These are phyloP conservation scores for Bucorvus abyssinicus DNA, from an alignment of 2,797 vertebrate species.

Conservation along the genomic window DNA sequence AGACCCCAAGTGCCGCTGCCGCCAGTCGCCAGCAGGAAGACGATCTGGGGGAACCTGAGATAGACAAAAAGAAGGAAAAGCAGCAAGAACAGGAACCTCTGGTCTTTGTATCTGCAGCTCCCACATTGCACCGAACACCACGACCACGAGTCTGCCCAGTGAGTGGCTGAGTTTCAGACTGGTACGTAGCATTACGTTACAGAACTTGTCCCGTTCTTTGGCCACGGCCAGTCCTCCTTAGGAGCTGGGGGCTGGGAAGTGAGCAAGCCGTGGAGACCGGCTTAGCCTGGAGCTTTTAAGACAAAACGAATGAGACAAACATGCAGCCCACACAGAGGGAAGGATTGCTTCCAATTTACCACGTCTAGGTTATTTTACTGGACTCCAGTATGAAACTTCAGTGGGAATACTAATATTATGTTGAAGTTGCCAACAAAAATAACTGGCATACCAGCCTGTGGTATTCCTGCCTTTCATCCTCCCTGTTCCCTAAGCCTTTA, in stretches of 20 bases:
- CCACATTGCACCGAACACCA: background rate
- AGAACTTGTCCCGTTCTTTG: background rate
- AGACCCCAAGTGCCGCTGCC: background rate
- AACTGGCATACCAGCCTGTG: background rate
- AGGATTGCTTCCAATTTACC: background rate
- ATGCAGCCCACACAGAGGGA: no score
- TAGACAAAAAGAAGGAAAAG: background rate
- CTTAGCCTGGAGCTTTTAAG: background rate
- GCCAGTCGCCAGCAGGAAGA: conserved; percentile 23
- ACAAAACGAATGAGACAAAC: background rate
- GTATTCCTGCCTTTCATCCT: background rate
- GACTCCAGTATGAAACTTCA: background rate
- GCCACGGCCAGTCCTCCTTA: background rate
- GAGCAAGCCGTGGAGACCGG: background rate
- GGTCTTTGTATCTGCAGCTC: background rate
- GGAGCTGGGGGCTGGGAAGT: background rate
- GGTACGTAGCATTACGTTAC: no score
- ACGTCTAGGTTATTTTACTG: background rate
- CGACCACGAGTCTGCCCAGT: no score
- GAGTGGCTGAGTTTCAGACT: background rate
- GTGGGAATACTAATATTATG: background rate
- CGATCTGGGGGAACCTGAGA: background rate
- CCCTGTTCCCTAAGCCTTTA: background rate
- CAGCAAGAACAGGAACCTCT: background rate
- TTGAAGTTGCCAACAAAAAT: background rate